Evolutionary conservation across 2,113 vertebrate species (phyloP), one percentile per base, ranked within the genome.

Genomic region (Symphodus melops): DNA sequence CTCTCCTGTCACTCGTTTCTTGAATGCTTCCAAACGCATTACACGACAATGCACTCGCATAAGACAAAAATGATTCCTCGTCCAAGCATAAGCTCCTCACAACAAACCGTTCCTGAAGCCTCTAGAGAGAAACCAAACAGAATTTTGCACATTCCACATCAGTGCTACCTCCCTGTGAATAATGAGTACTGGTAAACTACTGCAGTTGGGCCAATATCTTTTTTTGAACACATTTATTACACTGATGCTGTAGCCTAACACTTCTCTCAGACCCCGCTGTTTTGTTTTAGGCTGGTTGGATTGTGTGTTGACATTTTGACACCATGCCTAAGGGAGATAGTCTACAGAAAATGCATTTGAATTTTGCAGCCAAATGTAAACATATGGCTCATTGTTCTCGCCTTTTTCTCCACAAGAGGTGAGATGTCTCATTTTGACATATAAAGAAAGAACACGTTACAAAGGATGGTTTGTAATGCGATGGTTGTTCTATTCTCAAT

Each of bases 301-400:
- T 53, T 64, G 57, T 69, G 25, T 68, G 51, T 62, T 80, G 72
- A 69, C 75, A 81, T 79, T 84, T 82, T 56, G 51, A 80, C 67
- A 72, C 48, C 28, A 65, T 66, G 62, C 56, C 66, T 46, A 13
- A 37, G 62, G 69, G 52, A 39, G 80, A n/a, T 17, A 66, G 39
- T 66, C 21, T 59, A 2, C 52, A 65, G 75, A 81, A 62, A 36
- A 17, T 48, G 41, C 7, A 46, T 65, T 68, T 55, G 53, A n/a
- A 37, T 10, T 9, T 80, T 42, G 49, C 58, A 84, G 84, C 77
- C 88, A 83, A 78, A 60, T 55, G 2, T 76, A 67, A 68, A 65
- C 77, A 79, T 85, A 75, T 77, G 75, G 67, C 49, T 76, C 59
- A 75, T 69, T 85, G 77, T 85, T 61, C 68, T 59, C 48, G 72